Evolutionary conservation across 2,888 invertebrate species (phyloP).

Genomic region (Silvanus unidentatus): DNA sequence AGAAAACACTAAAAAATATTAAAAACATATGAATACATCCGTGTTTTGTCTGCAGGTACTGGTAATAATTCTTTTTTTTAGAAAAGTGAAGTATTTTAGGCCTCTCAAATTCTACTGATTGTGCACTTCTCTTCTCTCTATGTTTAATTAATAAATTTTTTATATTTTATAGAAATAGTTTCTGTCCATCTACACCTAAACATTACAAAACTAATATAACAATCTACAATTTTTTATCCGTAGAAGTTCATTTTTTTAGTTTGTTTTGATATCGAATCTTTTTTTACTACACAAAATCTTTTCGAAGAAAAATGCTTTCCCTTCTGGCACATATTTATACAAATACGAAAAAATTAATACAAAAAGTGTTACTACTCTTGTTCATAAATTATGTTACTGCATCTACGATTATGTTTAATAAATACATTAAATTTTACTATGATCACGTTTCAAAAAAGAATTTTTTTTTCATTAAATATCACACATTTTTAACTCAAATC

Average conservation of each 20-base stretch:
- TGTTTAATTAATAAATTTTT: slow-evolving; percentile 1
- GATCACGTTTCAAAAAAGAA: background rate
- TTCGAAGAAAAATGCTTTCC: background rate
- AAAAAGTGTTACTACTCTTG: too few relatives aligned
- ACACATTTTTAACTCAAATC: slow-evolving; percentile 32
- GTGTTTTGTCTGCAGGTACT: slow-evolving; percentile 21
- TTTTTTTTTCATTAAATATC: slow-evolving; percentile 21
- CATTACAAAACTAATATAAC: slow-evolving; percentile 6
- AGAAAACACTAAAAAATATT: slow-evolving; percentile 4
- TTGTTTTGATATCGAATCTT: too few relatives aligned
- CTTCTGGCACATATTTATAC: background rate
- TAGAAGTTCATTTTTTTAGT: slow-evolving; percentile 17
- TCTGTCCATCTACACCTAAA: slow-evolving; percentile 8
- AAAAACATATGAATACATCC: background rate
- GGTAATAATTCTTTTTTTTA: slow-evolving; percentile 19
- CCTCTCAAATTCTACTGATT: slow-evolving; percentile 41
- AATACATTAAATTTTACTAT: background rate
- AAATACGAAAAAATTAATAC: background rate
- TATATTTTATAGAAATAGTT: slow-evolving; percentile 14
- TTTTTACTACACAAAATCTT: background rate
- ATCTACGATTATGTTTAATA: background rate
- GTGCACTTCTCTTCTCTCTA: slow-evolving; percentile 25
- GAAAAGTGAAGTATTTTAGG: slow-evolving; percentile 35
- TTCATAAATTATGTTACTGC: too few relatives aligned
- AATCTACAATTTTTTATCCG: slow-evolving; percentile 13